phyloP scores from a whole-genome alignment of 2,888 invertebrate species.

The Cheilosia variabilis region DNA sequence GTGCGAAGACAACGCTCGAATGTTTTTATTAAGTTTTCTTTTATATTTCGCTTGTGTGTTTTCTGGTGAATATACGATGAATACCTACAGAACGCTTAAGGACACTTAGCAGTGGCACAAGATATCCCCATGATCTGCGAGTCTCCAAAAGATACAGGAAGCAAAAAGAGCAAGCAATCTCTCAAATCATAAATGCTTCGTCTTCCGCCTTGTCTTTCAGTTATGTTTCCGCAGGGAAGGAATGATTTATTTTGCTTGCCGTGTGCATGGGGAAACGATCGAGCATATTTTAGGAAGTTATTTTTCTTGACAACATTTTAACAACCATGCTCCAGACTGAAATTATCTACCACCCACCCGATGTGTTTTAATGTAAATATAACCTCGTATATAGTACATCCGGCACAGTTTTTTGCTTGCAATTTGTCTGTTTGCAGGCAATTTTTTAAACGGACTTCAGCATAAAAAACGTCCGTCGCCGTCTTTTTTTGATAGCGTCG shows the following conservation, averaged over 20 bases:
- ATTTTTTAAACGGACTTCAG: too few species aligned
- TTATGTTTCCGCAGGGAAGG: neutral
- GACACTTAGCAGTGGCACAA: slow-evolving; percentile 40
- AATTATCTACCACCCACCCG: slow-evolving; percentile 24
- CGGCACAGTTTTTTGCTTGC: neutral
- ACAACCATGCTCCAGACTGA: neutral
- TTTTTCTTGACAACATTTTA: slow-evolving; percentile 25
- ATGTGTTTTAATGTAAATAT: neutral
- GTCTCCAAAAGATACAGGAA: slow-evolving; percentile 8
- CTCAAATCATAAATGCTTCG: slow-evolving; percentile 22
- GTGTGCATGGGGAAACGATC: slow-evolving; percentile 8
- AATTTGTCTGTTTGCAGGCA: neutral
- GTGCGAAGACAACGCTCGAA: slow-evolving; percentile 38
- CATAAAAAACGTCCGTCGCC: too few species aligned
- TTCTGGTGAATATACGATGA: slow-evolving; percentile 12
- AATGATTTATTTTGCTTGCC: slow-evolving; percentile 21
- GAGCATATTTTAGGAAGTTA: slow-evolving; percentile 21
- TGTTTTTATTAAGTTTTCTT: slow-evolving; percentile 42
- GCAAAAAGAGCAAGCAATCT: neutral
- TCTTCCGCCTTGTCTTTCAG: slow-evolving; percentile 3
- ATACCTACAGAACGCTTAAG: slow-evolving; percentile 39
- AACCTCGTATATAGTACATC: neutral
- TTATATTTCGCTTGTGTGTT: neutral
- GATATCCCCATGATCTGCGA: slow-evolving; percentile 35
- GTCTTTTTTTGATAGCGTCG: too few species aligned